Percentiles rank a stretch among this genome's conserved stretches.
Evolutionary conservation across 2,888 invertebrate genomes (phyloP).

Genomic region (Ashinkailepas kermadecensis): DNA sequence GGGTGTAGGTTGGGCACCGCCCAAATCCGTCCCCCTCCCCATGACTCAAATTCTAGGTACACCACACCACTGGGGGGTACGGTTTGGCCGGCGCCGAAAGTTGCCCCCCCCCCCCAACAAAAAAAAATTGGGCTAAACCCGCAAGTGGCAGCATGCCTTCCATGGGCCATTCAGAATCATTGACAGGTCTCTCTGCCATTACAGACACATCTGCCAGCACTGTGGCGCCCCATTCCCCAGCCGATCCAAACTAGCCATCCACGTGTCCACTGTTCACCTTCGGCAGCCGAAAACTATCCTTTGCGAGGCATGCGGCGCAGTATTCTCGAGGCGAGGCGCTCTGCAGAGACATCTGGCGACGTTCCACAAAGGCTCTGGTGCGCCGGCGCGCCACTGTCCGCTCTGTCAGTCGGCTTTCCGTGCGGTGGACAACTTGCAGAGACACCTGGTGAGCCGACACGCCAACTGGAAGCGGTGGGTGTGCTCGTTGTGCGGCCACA

Average conservation of each 20-base stretch:
- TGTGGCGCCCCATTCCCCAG: neutral
- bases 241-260: neutral
- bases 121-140: neutral
- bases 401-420: neutral
- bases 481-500: slow-evolving; percentile 5
- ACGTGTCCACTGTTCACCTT: slow-evolving; percentile 13
- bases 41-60: no score
- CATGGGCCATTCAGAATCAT: neutral
- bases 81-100: neutral
- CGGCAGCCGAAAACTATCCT: neutral
- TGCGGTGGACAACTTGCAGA: neutral
- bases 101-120: neutral
- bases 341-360: slow-evolving; percentile 5
- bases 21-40: no score
- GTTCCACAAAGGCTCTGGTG: neutral
- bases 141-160: neutral
- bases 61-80: no score
- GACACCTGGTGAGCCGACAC: slow-evolving; percentile 3
- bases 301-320: neutral
- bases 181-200: neutral
- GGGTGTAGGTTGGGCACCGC: no score
- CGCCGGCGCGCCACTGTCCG: slow-evolving; percentile 12
- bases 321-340: neutral
- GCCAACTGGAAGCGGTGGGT: slow-evolving; percentile 20
- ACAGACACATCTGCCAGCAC: neutral